These are phyloP conservation scores for Somateria mollissima DNA, from an alignment of 2,797 vertebrate genomes.

Conservation along the genomic window DNA sequence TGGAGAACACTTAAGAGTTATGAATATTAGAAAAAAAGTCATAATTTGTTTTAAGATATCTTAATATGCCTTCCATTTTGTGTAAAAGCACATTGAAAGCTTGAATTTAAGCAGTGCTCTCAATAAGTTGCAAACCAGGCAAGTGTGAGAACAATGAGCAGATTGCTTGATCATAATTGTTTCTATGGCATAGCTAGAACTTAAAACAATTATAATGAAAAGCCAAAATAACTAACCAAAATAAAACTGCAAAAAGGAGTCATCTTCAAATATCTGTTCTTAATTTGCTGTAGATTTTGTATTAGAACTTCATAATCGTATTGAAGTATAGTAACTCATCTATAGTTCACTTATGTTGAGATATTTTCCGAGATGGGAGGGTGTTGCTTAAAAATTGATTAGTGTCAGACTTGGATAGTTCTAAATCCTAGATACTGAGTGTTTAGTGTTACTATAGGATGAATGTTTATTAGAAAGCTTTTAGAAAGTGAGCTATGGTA, in stretches of 20 bases:
- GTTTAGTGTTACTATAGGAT: neutral
- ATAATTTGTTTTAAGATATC: fast-evolving
- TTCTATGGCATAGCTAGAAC: neutral
- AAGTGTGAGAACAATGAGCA: neutral
- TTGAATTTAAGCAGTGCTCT: neutral
- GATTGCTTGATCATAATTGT: neutral
- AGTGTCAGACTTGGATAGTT: neutral
- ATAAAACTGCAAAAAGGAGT: neutral
- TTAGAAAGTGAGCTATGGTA: neutral
- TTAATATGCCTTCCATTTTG: neutral
- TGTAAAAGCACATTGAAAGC: neutral
- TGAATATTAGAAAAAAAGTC: neutral
- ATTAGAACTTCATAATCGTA: neutral
- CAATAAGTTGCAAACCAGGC: neutral
- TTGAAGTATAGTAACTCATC: neutral
- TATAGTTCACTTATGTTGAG: neutral
- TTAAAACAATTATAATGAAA: neutral
- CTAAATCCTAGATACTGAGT: neutral
- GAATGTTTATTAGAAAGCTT: neutral
- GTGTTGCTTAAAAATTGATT: neutral
- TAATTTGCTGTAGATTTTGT: fast-evolving
- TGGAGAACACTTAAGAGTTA: neutral
- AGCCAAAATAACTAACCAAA: neutral
- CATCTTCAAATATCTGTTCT: neutral
- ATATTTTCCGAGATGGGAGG: neutral